These are phyloP conservation scores for Todus mexicanus DNA, from an alignment of 2,797 vertebrate species.

Conservation along the genomic window DNA sequence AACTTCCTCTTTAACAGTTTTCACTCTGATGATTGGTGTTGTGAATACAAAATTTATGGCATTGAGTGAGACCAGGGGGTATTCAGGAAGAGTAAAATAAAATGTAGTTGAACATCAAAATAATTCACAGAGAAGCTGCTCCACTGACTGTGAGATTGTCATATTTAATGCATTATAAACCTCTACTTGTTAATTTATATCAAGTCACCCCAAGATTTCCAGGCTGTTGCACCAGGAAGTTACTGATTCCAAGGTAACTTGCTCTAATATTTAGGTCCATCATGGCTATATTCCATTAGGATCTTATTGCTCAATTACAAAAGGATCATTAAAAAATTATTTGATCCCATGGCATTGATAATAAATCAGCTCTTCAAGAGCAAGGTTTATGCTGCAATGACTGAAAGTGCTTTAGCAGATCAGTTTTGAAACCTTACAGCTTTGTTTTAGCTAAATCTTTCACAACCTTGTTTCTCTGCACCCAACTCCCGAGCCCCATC, in stretches of 20 bases:
- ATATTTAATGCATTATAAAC: constrained; percentile 59
- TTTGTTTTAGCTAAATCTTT: neutral
- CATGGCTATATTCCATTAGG: neutral
- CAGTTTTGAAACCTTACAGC: neutral
- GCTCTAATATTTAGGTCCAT: constrained; percentile 14
- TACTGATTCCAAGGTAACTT: neutral
- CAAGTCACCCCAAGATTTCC: constrained; percentile 51
- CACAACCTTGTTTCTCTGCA: neutral
- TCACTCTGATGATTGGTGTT: constrained; percentile 1
- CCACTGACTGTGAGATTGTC: constrained; percentile 46
- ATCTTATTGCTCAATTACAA: constrained; percentile 38
- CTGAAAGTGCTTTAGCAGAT: neutral
- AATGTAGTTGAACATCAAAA: constrained; percentile 51
- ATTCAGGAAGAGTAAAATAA: constrained; percentile 18
- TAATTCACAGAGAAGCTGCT: constrained; percentile 27
- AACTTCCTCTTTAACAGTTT: neutral
- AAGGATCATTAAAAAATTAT: constrained; percentile 25
- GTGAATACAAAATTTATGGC: constrained; percentile 37
- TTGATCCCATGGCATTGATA: neutral
- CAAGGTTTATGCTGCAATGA: neutral
- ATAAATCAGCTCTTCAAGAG: constrained; percentile 13
- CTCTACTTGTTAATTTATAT: constrained; percentile 46
- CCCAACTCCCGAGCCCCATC: neutral
- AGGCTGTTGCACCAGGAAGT: constrained; percentile 14
- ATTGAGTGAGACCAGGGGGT: neutral